Conservation (phyloP, 1,140 invertebrate species). For the Panagrolaimus sp. region DNA sequence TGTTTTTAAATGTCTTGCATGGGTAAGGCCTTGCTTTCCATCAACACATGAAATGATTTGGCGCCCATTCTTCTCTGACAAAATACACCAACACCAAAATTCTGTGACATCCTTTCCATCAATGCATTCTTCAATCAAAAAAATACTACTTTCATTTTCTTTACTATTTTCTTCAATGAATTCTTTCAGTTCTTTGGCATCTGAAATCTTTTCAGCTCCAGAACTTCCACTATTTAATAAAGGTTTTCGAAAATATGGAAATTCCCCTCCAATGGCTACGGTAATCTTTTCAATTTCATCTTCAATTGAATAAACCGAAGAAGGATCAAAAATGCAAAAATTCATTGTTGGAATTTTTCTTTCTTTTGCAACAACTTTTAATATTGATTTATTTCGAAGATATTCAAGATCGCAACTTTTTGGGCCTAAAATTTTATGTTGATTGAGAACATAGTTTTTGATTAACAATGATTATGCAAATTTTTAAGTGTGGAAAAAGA, state of each 20-base stretch:
- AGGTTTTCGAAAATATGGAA: slow-evolving; percentile 29
- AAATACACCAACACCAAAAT: slow-evolving; percentile 25
- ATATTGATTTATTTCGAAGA: slow-evolving; percentile 4
- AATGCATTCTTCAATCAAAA: slow-evolving; percentile 24
- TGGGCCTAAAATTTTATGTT: not conserved
- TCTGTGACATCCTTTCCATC: not conserved
- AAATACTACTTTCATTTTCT: not conserved
- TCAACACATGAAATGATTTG: slow-evolving; percentile 18
- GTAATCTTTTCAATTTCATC: slow-evolving; percentile 13
- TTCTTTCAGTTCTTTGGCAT: slow-evolving; percentile 3
- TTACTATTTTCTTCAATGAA: slow-evolving; percentile 8
- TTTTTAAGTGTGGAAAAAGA: not conserved
- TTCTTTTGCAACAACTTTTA: slow-evolving; percentile 8
- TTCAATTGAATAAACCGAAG: not conserved
- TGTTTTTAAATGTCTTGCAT: slow-evolving; percentile 13
- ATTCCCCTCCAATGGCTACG: slow-evolving; percentile 15
- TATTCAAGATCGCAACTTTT: not conserved
- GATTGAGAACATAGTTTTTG: not conserved
- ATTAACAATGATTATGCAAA: too few relatives aligned
- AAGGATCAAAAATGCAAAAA: not conserved
- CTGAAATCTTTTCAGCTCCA: slow-evolving; percentile 22
- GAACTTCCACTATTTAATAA: slow-evolving; percentile 21
- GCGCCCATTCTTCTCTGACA: not conserved
- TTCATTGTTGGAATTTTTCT: slow-evolving; percentile 1
- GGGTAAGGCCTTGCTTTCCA: not conserved